These are phyloP conservation scores for Orthosia cruda DNA, from an alignment of 2,888 invertebrate species.

Conservation along the genomic window DNA sequence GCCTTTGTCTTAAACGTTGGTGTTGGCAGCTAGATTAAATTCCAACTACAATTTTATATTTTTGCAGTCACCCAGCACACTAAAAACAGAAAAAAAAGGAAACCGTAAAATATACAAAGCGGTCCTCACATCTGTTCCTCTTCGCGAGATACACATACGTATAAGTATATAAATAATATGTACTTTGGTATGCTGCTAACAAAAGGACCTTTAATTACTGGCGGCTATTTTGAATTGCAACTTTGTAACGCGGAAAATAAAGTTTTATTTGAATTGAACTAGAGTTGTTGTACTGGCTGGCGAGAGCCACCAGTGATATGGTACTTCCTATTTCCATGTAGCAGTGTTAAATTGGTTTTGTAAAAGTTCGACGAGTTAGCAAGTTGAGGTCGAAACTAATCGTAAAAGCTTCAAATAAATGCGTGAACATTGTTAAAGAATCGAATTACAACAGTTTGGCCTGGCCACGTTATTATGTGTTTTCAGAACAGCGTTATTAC, in stretches of 20 bases:
- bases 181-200: conserved; percentile 32
- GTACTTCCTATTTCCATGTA: background rate
- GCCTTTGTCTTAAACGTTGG: background rate
- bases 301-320: background rate
- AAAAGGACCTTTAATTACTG: conserved; percentile 44
- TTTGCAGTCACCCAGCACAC: conserved; percentile 15
- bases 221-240: conserved; percentile 41
- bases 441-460: no score
- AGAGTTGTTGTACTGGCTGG: conserved; percentile 18
- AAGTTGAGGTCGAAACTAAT: background rate
- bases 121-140: conserved; percentile 42
- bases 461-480: no score
- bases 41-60: conserved; percentile 17
- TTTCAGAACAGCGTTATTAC: no score
- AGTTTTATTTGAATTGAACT: conserved; percentile 14
- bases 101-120: conserved; percentile 52
- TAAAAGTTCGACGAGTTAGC: background rate
- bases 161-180: conserved; percentile 11
- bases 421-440: background rate
- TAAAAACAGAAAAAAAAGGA: conserved; percentile 30
- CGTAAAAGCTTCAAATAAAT: background rate
- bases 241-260: conserved; percentile 33
- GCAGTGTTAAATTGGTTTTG: no score
- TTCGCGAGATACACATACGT: conserved; percentile 11
- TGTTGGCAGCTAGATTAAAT: background rate